Evolutionary conservation across 2,888 invertebrate species (phyloP).

Genomic region (Sericinus montela): DNA sequence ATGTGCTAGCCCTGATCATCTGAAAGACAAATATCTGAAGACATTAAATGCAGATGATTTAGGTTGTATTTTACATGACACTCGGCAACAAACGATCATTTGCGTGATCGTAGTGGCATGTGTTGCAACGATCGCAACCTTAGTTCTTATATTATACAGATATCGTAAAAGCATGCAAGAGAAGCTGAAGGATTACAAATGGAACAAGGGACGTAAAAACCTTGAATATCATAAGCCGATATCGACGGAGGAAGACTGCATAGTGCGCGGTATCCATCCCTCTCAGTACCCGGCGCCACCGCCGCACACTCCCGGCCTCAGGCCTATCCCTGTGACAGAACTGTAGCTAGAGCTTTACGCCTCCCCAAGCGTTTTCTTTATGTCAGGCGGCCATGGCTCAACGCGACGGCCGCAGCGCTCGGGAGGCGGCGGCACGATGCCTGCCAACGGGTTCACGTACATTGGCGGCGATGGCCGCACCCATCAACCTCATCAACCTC

Average conservation of each 20-base stretch:
- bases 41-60: conserved; percentile 86
- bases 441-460: conserved; percentile 87
- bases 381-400: conserved; percentile 81
- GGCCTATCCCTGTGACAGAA: conserved; percentile 92
- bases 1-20: conserved; percentile 85
- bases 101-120: conserved; percentile 87
- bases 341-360: conserved; percentile 98
- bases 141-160: conserved; percentile 87
- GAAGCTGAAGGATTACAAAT: conserved; percentile 89
- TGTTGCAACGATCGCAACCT: conserved; percentile 84
- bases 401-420: conserved; percentile 72
- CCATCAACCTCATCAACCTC: conserved; percentile 70
- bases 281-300: conserved; percentile 75
- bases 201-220: conserved; percentile 90
- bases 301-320: conserved; percentile 70
- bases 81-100: conserved; percentile 88
- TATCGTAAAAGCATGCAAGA: conserved; percentile 90
- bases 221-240: conserved; percentile 94
- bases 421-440: conserved; percentile 80
- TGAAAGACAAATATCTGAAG: conserved; percentile 84
- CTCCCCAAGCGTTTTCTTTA: conserved; percentile 89
- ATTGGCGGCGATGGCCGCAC: conserved; percentile 83
- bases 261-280: conserved; percentile 82
- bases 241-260: conserved; percentile 90
- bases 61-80: conserved; percentile 89